Conservation (phyloP, 2,888 invertebrate genomes). For the Acrobasis suavella region DNA sequence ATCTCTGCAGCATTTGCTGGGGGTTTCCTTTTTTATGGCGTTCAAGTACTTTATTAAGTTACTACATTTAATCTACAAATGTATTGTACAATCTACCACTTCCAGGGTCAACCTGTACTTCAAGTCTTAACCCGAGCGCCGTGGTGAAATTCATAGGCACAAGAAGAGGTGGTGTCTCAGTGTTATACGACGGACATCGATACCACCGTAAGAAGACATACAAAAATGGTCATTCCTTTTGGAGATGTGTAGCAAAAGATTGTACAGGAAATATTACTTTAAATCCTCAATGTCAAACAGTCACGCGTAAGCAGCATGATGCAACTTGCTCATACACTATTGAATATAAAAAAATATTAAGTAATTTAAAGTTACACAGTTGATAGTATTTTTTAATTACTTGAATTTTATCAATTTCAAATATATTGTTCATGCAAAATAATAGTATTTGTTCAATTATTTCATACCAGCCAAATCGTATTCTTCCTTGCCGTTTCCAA, state of each 20-base stretch:
- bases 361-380: too few species aligned
- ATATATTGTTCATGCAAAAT: too few species aligned
- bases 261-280: slow-evolving; percentile 23
- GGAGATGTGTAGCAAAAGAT: slow-evolving; percentile 14
- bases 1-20: too few species aligned
- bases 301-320: slow-evolving; percentile 10
- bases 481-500: too few species aligned
- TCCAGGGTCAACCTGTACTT: background rate
- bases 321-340: background rate
- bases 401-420: too few species aligned
- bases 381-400: too few species aligned
- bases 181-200: slow-evolving; percentile 19
- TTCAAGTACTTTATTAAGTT: background rate
- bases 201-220: slow-evolving; percentile 23
- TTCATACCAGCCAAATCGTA: too few species aligned
- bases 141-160: slow-evolving; percentile 21
- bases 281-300: slow-evolving; percentile 9
- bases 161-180: slow-evolving; percentile 20
- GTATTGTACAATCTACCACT: background rate
- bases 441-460: too few species aligned
- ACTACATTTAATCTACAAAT: background rate
- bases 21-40: too few species aligned
- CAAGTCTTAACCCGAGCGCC: background rate
- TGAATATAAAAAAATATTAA: too few species aligned
- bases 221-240: slow-evolving; percentile 21